Percentiles rank a stretch among this genome's conserved stretches.
These are phyloP conservation scores for Virgularia gustaviana DNA, from an alignment of 92 coral and sea anemone species.

Conservation along the genomic window DNA sequence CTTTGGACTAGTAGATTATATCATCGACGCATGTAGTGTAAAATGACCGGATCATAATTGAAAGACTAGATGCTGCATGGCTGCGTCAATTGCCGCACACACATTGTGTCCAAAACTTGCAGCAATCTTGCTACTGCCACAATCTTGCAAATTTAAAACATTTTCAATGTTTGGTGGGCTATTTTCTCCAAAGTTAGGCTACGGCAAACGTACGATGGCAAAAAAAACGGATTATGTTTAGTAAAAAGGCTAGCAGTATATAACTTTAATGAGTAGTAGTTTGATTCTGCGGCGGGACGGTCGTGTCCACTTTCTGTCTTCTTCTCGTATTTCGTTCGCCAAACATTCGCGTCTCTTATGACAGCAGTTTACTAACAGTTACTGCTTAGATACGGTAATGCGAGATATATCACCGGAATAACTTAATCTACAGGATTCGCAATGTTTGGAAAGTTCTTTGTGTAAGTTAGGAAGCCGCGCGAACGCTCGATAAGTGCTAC, in stretches of 20 bases:
- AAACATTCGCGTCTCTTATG: constrained; percentile 27
- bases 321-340: constrained; percentile 31
- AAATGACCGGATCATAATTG: constrained; percentile 28
- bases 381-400: constrained; percentile 34
- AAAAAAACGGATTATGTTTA: too few relatives aligned
- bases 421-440: constrained; percentile 38
- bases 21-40: background rate
- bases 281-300: too few relatives aligned
- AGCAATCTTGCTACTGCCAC: too few relatives aligned
- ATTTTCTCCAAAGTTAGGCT: too few relatives aligned
- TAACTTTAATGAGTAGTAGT: too few relatives aligned
- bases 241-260: too few relatives aligned
- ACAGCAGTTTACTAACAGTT: constrained; percentile 32
- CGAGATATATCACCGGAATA: constrained; percentile 33
- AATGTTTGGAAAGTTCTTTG: constrained; percentile 30
- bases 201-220: too few relatives aligned
- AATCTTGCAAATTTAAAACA: too few relatives aligned
- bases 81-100: background rate
- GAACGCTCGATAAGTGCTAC: too few relatives aligned
- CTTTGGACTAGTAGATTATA: background rate
- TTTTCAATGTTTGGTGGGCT: too few relatives aligned
- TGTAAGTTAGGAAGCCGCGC: background rate
- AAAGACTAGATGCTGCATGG: constrained; percentile 38
- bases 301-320: too few relatives aligned
- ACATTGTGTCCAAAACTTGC: too few relatives aligned